These are phyloP conservation scores for Megaceryle torquata DNA, from an alignment of 2,113 vertebrate genomes.

Conservation along the genomic window DNA sequence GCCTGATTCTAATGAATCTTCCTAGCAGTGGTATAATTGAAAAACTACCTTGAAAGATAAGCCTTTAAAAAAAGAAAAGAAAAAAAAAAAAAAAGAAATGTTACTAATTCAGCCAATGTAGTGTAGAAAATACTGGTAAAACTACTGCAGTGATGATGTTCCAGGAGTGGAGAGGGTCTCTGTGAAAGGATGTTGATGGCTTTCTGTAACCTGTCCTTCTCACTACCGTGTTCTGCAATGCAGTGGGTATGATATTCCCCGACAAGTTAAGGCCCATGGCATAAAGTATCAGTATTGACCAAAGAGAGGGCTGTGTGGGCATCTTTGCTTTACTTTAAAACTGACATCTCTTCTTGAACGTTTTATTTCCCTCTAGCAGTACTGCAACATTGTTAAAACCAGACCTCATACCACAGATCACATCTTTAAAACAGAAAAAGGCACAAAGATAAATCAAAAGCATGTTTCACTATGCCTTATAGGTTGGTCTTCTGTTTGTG, in stretches of 20 bases:
- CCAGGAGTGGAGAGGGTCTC: not conserved
- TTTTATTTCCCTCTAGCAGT: constrained; percentile 27
- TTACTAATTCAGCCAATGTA: not conserved
- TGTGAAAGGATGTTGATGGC: not conserved
- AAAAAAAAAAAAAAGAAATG: too few relatives aligned
- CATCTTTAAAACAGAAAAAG: not conserved
- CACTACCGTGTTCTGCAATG: not conserved
- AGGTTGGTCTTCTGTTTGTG: constrained; percentile 16
- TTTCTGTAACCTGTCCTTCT: not conserved
- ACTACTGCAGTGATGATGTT: not conserved
- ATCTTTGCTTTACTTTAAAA: constrained; percentile 34
- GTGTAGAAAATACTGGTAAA: not conserved
- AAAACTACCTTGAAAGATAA: not conserved
- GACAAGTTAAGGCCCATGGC: constrained; percentile 20
- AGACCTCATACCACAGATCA: not conserved
- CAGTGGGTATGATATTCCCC: not conserved
- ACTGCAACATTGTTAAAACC: constrained; percentile 19
- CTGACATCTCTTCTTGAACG: not conserved
- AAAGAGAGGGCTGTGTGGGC: not conserved
- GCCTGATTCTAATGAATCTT: not conserved
- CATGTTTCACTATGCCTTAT: not conserved
- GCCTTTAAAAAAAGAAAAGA: not conserved
- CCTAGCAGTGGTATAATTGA: not conserved
- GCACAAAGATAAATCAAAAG: constrained; percentile 19
- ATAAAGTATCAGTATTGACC: constrained; percentile 19